Conservation (phyloP, 2,888 invertebrate genomes). For the Drosophila acutilabella region DNA sequence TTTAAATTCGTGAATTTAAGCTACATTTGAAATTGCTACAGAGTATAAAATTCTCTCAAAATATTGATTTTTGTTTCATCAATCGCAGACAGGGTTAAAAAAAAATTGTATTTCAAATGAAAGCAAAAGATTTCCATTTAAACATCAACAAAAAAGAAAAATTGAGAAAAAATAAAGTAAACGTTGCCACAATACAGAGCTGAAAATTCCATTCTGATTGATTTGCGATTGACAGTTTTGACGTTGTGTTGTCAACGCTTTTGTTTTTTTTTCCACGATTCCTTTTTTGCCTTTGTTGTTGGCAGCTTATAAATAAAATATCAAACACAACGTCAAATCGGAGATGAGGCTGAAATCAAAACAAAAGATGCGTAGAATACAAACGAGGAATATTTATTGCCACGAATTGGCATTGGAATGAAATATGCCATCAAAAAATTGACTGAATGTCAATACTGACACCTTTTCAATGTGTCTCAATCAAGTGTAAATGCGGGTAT, state of each 20-base stretch:
- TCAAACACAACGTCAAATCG: slow-evolving; percentile 29
- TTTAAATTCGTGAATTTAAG: neutral
- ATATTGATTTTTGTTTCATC: slow-evolving; percentile 57
- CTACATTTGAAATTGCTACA: neutral
- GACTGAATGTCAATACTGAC: slow-evolving; percentile 69
- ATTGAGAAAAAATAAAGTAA: slow-evolving; percentile 5
- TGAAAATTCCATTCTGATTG: slow-evolving; percentile 74
- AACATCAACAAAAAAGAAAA: slow-evolving; percentile 20
- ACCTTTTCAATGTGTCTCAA: slow-evolving; percentile 71
- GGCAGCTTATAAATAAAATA: slow-evolving; percentile 75
- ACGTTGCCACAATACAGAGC: slow-evolving; percentile 49
- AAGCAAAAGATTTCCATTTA: slow-evolving; percentile 33
- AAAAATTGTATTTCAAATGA: slow-evolving; percentile 23
- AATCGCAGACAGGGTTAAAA: neutral
- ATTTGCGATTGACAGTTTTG: slow-evolving; percentile 77
- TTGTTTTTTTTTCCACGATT: slow-evolving; percentile 13
- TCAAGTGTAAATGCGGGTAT: slow-evolving; percentile 65
- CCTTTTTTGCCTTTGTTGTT: slow-evolving; percentile 31
- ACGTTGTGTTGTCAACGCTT: slow-evolving; percentile 64
- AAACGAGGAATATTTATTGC: slow-evolving; percentile 70
- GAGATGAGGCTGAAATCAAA: slow-evolving; percentile 32
- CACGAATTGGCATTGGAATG: slow-evolving; percentile 65
- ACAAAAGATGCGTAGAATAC: slow-evolving; percentile 33
- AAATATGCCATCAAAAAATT: slow-evolving; percentile 76
- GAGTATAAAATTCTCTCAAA: neutral